A percentile compares a stretch with the other conserved stretches of the same genome.
Evolutionary conservation across 2,113 vertebrate genomes (phyloP).

Genomic region (Cottus gobio): DNA sequence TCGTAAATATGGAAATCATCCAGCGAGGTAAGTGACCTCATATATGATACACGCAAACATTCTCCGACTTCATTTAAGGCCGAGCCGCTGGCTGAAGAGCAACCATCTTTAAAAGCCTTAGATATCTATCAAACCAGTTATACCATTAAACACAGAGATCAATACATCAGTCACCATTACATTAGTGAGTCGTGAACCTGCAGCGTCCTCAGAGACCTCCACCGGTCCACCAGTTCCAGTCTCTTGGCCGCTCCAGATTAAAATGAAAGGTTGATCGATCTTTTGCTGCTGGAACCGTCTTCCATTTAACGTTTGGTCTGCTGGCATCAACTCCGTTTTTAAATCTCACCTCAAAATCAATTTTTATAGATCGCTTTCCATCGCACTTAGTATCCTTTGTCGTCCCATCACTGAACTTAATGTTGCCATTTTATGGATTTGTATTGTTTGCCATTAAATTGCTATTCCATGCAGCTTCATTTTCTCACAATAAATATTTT

Average conservation of each 20-base stretch:
- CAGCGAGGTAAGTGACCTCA: conserved; percentile 23
- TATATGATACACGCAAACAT: neutral
- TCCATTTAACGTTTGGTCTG: conserved; percentile 30
- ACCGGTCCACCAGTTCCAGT: neutral
- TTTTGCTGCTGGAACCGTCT: neutral
- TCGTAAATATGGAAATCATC: conserved; percentile 56
- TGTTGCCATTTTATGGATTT: conserved; percentile 50
- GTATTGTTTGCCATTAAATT: conserved; percentile 10
- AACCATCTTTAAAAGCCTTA: neutral
- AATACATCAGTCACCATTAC: neutral
- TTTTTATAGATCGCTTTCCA: conserved; percentile 41
- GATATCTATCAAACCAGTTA: neutral
- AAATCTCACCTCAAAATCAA: conserved; percentile 48
- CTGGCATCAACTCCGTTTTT: conserved; percentile 15
- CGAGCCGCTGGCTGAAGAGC: neutral
- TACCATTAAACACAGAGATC: neutral
- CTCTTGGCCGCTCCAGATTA: neutral
- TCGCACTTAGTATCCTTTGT: conserved; percentile 28
- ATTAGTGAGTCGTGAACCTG: neutral
- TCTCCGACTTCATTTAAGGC: neutral
- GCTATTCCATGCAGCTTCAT: neutral
- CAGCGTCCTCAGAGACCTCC: conserved; percentile 1
- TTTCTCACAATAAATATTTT: conserved; percentile 35
- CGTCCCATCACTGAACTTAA: conserved; percentile 30
- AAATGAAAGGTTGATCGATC: conserved; percentile 26